Evolutionary conservation across 2,888 invertebrate species (phyloP).

Genomic region (Cotesia congregata): DNA sequence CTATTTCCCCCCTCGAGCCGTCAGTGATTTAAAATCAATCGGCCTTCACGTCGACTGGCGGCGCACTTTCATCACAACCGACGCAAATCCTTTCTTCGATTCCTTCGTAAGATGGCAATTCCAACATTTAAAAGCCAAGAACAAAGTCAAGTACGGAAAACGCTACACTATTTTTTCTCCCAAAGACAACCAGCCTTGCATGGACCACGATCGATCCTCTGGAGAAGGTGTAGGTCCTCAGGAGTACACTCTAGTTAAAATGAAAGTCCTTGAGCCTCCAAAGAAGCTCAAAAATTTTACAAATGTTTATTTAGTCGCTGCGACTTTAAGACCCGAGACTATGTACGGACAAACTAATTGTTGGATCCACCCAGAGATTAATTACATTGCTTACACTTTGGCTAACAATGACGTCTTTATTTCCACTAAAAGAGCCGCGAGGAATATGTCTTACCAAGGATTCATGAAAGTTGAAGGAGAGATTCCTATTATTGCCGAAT

Average conservation of each 20-base stretch:
- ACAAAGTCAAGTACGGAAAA: slow-evolving; percentile 97
- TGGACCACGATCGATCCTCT: slow-evolving; percentile 97
- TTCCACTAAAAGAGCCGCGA: slow-evolving; percentile 89
- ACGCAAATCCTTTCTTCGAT: slow-evolving; percentile 97
- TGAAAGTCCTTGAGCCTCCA: slow-evolving; percentile 86
- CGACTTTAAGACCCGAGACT: slow-evolving; percentile 98
- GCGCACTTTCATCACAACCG: slow-evolving; percentile 97
- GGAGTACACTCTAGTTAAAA: slow-evolving; percentile 97
- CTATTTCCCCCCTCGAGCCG: slow-evolving; percentile 94
- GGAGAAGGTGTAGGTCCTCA: slow-evolving; percentile 99
- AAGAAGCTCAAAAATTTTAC: slow-evolving; percentile 74
- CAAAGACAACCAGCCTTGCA: slow-evolving; percentile 97
- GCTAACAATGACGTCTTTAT: slow-evolving; percentile 84
- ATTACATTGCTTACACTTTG: slow-evolving; percentile 89
- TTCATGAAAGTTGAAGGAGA: slow-evolving; percentile 87
- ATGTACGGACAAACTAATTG: slow-evolving; percentile 99
- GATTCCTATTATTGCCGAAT: slow-evolving; percentile 78
- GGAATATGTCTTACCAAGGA: slow-evolving; percentile 96
- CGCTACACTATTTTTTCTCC: slow-evolving; percentile 97
- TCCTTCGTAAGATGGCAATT: slow-evolving; percentile 99
- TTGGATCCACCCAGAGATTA: slow-evolving; percentile 96
- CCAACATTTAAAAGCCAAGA: slow-evolving; percentile 83
- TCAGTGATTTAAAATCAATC: slow-evolving; percentile 88
- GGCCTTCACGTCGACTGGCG: slow-evolving; percentile 98
- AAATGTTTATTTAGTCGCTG: slow-evolving; percentile 90